Conservation (phyloP, 2,797 vertebrate genomes). For the Jordanella pulchra region DNA sequence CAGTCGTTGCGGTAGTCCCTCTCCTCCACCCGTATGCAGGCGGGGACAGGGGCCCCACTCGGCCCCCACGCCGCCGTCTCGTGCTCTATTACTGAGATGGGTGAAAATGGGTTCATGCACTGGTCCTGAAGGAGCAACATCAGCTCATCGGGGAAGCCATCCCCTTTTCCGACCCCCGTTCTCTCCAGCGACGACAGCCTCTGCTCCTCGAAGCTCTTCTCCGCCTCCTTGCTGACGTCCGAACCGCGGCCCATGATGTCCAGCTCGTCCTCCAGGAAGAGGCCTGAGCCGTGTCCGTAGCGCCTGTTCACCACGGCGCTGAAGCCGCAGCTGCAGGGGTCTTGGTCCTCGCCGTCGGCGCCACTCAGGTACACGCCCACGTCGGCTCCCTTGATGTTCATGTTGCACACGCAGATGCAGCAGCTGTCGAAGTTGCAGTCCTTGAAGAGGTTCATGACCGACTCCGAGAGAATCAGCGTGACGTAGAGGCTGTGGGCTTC, state of each 20-base stretch:
- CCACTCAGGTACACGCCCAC: conserved; percentile 97
- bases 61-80: conserved; percentile 76
- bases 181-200: conserved; percentile 84
- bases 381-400: conserved; percentile 98
- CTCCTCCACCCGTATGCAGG: conserved; percentile 90
- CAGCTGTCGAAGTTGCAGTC: conserved; percentile 99
- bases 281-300: conserved; percentile 94
- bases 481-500: conserved; percentile 99
- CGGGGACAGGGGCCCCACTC: conserved; percentile 54
- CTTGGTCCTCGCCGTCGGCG: conserved; percentile 90
- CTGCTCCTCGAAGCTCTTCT: conserved; percentile 93
- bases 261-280: conserved; percentile 97
- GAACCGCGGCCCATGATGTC: conserved; percentile 95
- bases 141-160: conserved; percentile 89
- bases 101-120: conserved; percentile 95
- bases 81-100: conserved; percentile 75
- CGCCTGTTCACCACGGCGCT: conserved; percentile 97
- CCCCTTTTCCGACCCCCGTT: conserved; percentile 66
- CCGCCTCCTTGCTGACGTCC: conserved; percentile 90
- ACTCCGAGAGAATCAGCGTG: conserved; percentile 97
- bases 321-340: conserved; percentile 93
- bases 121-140: conserved; percentile 95
- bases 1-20: conserved; percentile 95
- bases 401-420: conserved; percentile 98
- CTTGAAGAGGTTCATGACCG: conserved; percentile 98